These are phyloP conservation scores for Eremophila alpestris DNA, from an alignment of 2,797 vertebrate species.

Conservation along the genomic window DNA sequence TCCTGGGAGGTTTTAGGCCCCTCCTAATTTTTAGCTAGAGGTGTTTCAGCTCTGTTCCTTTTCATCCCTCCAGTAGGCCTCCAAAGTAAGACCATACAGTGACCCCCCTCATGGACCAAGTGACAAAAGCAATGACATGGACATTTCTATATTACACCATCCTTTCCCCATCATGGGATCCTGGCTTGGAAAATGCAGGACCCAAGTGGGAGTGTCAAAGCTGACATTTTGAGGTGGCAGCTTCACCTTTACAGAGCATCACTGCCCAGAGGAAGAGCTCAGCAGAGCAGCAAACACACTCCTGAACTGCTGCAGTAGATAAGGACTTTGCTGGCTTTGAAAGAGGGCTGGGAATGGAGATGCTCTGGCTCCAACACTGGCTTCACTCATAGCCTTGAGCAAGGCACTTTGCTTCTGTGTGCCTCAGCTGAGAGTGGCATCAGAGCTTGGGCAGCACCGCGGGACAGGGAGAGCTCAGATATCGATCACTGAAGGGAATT, in stretches of 20 bases:
- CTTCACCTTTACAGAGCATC: background rate
- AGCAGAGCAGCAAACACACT: background rate
- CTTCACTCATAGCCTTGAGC: background rate
- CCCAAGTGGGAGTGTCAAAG: background rate
- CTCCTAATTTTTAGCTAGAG: background rate
- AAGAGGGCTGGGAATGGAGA: background rate
- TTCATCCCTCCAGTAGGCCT: background rate
- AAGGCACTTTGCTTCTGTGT: background rate
- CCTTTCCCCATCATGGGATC: background rate
- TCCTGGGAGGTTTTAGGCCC: background rate
- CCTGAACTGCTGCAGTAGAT: background rate
- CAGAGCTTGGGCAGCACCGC: fast-evolving
- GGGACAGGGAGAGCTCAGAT: background rate
- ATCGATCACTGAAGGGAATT: background rate
- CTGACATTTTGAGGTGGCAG: background rate
- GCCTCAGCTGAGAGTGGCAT: fast-evolving
- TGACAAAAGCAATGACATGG: fast-evolving
- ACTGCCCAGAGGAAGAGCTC: background rate
- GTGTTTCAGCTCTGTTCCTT: background rate
- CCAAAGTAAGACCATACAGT: background rate
- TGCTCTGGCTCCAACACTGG: background rate
- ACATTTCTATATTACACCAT: background rate
- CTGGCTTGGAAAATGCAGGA: background rate
- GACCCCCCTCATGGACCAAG: fast-evolving
- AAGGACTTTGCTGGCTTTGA: background rate